Conservation (phyloP, 2,888 invertebrate species). For the Ichneumoninae sp. region DNA sequence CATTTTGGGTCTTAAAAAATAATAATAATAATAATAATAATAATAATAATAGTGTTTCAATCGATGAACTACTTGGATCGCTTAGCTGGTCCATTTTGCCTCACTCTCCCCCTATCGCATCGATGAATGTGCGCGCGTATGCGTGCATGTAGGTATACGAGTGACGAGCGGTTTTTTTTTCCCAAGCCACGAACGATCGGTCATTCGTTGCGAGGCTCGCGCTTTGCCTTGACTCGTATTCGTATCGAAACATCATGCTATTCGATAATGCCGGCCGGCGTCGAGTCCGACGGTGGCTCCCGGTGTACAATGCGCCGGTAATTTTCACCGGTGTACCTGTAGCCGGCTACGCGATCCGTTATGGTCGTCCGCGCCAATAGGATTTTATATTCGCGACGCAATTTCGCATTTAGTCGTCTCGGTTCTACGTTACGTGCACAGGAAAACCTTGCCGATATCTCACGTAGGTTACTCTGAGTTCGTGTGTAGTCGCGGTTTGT, state of each 20-base stretch:
- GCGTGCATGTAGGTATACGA: background rate
- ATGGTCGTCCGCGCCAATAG: conserved; percentile 15
- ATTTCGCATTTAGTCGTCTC: conserved; percentile 23
- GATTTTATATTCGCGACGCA: conserved; percentile 35
- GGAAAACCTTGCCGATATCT: conserved; percentile 11
- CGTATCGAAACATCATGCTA: conserved; percentile 51
- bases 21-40: no score
- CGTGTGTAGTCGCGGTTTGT: conserved; percentile 5
- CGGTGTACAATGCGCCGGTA: conserved; percentile 28
- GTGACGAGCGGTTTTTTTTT: background rate
- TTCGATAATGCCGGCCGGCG: conserved; percentile 57
- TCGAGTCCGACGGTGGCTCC: conserved; percentile 7
- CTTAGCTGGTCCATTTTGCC: no score
- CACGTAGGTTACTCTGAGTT: background rate
- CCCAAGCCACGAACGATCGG: background rate
- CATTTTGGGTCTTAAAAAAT: no score
- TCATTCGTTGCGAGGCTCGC: conserved; percentile 25
- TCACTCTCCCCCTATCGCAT: background rate
- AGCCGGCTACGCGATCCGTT: conserved; percentile 19
- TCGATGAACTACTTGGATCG: no score
- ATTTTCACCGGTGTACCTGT: conserved; percentile 7
- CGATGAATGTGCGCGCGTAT: background rate
- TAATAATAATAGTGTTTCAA: no score
- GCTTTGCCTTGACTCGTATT: conserved; percentile 63
- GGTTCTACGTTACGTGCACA: conserved; percentile 24